phyloP scores from a whole-genome alignment of 2,797 vertebrate genomes.

The Neosilurus mollespiculum region DNA sequence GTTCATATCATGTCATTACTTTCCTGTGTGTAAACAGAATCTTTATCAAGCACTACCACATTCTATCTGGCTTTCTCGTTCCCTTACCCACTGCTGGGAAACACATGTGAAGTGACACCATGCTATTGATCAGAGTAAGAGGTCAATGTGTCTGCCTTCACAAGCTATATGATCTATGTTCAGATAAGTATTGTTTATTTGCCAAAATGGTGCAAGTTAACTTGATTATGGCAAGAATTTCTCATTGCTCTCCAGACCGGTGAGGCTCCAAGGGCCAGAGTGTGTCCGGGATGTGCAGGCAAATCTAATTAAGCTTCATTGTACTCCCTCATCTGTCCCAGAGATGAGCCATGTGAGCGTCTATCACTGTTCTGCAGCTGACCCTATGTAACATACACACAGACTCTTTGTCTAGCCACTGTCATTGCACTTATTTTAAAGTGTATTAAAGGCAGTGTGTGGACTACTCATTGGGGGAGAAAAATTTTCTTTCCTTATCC shows the following conservation, averaged over 20 bases:
- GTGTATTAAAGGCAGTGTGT: slow-evolving; percentile 18
- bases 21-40: slow-evolving; percentile 2
- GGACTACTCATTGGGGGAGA: slow-evolving; percentile 21
- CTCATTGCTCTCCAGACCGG: slow-evolving; percentile 41
- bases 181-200: slow-evolving; percentile 58
- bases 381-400: slow-evolving; percentile 26
- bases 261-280: slow-evolving; percentile 46
- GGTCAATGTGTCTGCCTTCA: slow-evolving; percentile 46
- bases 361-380: slow-evolving; percentile 35
- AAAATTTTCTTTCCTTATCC: slow-evolving; percentile 39
- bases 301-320: slow-evolving; percentile 73
- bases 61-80: slow-evolving; percentile 27
- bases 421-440: slow-evolving; percentile 14
- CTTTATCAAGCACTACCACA: neutral
- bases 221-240: slow-evolving; percentile 56
- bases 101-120: slow-evolving; percentile 10
- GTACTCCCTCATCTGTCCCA: slow-evolving; percentile 60
- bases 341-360: slow-evolving; percentile 61
- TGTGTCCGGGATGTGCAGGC: slow-evolving; percentile 65
- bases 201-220: slow-evolving; percentile 54
- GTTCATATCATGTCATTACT: neutral
- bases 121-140: slow-evolving; percentile 26
- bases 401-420: slow-evolving; percentile 29
- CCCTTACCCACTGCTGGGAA: neutral
- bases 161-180: slow-evolving; percentile 42